phyloP scores from a whole-genome alignment of 2,888 invertebrate genomes.

The Acronicta alni region DNA sequence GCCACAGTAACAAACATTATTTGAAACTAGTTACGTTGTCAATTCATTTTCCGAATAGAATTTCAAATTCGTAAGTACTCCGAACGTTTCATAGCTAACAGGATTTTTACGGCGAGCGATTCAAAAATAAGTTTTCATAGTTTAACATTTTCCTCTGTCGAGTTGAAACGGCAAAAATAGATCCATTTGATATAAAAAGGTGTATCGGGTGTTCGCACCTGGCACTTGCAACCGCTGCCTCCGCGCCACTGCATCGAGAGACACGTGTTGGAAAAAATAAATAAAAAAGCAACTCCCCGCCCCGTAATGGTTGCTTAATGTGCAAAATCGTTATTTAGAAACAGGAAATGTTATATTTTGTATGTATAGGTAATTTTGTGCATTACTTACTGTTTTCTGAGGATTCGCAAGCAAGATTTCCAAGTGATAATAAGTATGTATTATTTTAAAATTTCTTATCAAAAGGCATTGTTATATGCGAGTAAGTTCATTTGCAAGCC shows the following conservation, averaged over 20 bases:
- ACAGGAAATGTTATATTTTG: conserved; percentile 14
- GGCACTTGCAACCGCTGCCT: conserved; percentile 56
- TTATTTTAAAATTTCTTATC: no score
- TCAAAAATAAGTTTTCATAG: conserved; percentile 57
- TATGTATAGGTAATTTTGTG: no score
- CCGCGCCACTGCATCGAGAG: conserved; percentile 39
- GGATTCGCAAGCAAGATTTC: no score
- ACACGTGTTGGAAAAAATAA: conserved; percentile 57
- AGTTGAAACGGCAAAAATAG: conserved; percentile 46
- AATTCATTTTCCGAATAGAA: conserved; percentile 37
- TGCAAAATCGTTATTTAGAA: conserved; percentile 49
- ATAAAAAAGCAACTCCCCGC: conserved; percentile 50
- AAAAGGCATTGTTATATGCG: no score
- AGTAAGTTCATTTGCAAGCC: no score
- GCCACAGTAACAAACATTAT: conserved; percentile 4
- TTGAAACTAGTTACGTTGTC: conserved; percentile 26
- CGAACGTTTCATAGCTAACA: conserved; percentile 28
- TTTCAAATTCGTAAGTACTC: conserved; percentile 45
- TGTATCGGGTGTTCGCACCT: conserved; percentile 70
- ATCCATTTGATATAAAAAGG: conserved; percentile 66
- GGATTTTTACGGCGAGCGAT: conserved; percentile 47
- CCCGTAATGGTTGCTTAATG: conserved; percentile 59
- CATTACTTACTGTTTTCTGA: no score
- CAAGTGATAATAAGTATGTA: no score
- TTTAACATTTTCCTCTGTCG: conserved; percentile 50